Evolutionary conservation across 2,888 invertebrate genomes (phyloP).

Genomic region (Temnothorax rugatulus): DNA sequence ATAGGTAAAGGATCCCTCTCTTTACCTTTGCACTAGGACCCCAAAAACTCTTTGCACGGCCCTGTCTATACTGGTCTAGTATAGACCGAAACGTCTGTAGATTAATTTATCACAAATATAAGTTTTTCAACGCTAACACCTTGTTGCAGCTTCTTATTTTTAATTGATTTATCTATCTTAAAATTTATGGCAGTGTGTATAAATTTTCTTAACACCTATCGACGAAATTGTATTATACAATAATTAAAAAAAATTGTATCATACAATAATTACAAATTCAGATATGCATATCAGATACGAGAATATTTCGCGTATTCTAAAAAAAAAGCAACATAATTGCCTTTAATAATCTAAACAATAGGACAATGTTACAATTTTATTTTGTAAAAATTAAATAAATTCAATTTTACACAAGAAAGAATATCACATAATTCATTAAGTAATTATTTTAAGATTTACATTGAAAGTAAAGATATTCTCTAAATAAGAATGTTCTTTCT

Average conservation of each 20-base stretch:
- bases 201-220: background rate
- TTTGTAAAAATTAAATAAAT: background rate
- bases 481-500: no score
- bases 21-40: no score
- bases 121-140: no score
- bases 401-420: background rate
- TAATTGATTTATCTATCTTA: background rate
- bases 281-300: background rate
- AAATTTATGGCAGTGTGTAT: background rate
- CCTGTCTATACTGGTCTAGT: no score
- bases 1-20: no score
- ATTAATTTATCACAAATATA: no score
- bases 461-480: no score
- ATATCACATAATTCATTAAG: background rate
- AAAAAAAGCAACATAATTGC: background rate
- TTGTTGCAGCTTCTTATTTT: no score
- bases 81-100: no score
- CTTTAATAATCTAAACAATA: background rate
- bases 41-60: no score
- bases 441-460: background rate
- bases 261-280: conserved; percentile 11
- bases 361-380: background rate
- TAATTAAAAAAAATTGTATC: background rate
- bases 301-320: background rate
- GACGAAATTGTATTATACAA: background rate